Conservation (phyloP, 2,888 invertebrate species). For the Mamestra brassicae region DNA sequence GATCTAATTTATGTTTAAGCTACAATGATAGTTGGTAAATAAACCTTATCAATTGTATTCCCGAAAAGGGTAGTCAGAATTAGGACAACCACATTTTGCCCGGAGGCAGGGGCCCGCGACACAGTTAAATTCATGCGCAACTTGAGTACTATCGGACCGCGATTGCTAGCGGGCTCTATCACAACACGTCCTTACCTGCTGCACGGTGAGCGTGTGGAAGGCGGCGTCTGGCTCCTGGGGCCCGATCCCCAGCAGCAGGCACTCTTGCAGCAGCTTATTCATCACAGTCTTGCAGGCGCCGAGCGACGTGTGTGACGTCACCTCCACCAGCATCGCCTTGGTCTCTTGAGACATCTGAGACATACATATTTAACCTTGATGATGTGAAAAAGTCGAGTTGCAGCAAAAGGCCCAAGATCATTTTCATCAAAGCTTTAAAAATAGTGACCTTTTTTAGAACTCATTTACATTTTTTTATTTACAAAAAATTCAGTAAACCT, state of each 20-base stretch:
- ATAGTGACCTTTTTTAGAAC: neutral
- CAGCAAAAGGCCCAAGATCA: too few species aligned
- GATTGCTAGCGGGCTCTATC: too few species aligned
- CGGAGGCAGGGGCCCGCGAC: too few species aligned
- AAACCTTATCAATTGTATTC: neutral
- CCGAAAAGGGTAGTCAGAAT: neutral
- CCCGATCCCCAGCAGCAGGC: conserved; percentile 90
- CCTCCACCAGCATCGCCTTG: conserved; percentile 93
- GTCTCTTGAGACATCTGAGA: conserved; percentile 92
- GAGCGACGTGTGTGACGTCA: conserved; percentile 93
- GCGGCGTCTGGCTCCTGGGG: conserved; percentile 67
- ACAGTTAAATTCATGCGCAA: too few species aligned
- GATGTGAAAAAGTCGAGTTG: neutral
- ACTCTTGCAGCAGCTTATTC: conserved; percentile 92
- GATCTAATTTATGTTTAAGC: neutral
- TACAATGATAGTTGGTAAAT: neutral
- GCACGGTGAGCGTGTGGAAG: conserved; percentile 82
- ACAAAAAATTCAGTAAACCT: conserved; percentile 25
- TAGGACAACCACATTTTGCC: neutral
- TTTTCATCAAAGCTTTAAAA: too few species aligned
- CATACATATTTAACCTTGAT: neutral
- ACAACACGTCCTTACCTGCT: conserved; percentile 74
- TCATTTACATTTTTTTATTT: neutral
- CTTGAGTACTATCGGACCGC: too few species aligned
- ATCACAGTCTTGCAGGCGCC: conserved; percentile 93